Conservation (phyloP, 2,888 invertebrate species). For the Dryadula phaetusa region DNA sequence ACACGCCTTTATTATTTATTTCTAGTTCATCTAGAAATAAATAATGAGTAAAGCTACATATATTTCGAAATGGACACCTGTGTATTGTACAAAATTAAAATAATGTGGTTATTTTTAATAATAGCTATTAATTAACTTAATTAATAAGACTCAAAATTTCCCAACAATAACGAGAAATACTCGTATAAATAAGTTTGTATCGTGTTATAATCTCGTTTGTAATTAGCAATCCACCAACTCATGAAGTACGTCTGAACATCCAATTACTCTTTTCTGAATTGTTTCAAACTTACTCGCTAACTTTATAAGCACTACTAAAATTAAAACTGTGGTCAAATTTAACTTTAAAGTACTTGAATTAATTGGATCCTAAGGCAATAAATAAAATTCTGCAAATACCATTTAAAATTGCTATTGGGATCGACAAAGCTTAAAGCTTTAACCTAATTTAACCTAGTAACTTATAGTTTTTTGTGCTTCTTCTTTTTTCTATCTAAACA, state of each 20-base stretch:
- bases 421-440: background rate
- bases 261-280: conserved; percentile 41
- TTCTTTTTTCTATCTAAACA: background rate
- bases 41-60: too few species aligned
- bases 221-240: conserved; percentile 30
- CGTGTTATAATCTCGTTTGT: conserved; percentile 12
- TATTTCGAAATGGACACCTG: too few species aligned
- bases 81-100: too few species aligned
- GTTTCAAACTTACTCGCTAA: conserved; percentile 34
- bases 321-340: conserved; percentile 41
- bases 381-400: conserved; percentile 25
- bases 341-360: conserved; percentile 34
- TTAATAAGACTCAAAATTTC: background rate
- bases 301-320: conserved; percentile 36
- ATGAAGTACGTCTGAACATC: conserved; percentile 36
- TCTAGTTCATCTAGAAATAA: too few species aligned
- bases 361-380: conserved; percentile 39
- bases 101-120: background rate
- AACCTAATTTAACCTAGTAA: conserved; percentile 5
- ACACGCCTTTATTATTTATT: too few species aligned
- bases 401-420: conserved; percentile 10
- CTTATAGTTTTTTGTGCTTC: background rate
- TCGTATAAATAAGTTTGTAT: background rate
- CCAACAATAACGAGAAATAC: background rate
- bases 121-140: background rate